Conservation (phyloP, 2,888 invertebrate species). For the Morpho helenor region DNA sequence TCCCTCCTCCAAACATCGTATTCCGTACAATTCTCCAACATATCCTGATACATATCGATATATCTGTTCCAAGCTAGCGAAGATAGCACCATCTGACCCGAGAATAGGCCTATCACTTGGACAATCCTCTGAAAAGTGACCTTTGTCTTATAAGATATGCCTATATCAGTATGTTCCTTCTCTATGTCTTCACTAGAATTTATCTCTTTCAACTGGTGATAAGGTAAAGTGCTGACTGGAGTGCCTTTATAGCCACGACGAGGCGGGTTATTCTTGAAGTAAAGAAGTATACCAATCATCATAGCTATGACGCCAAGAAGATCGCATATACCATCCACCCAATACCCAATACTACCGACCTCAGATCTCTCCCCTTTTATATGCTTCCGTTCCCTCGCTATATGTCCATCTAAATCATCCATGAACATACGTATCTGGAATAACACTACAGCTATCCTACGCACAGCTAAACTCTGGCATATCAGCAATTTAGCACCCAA, state of each 20-base stretch:
- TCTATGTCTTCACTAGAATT: conserved; percentile 67
- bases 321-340: conserved; percentile 91
- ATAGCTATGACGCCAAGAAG: conserved; percentile 86
- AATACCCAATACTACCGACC: conserved; percentile 89
- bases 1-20: conserved; percentile 73
- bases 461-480: conserved; percentile 83
- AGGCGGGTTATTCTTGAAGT: conserved; percentile 85
- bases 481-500: conserved; percentile 87
- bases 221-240: conserved; percentile 79
- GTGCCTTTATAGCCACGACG: conserved; percentile 83
- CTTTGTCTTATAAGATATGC: conserved; percentile 83
- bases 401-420: conserved; percentile 92
- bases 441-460: conserved; percentile 86
- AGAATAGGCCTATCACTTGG: conserved; percentile 82
- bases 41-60: conserved; percentile 87
- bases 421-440: conserved; percentile 90
- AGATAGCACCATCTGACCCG: conserved; percentile 85
- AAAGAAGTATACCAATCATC: conserved; percentile 83
- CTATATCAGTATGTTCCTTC: conserved; percentile 67
- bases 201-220: conserved; percentile 67
- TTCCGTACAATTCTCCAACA: conserved; percentile 82
- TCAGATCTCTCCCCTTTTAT: conserved; percentile 88
- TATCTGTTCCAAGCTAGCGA: conserved; percentile 92
- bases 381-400: conserved; percentile 87
- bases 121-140: conserved; percentile 83